Conservation (phyloP, 2,888 invertebrate genomes). For the Psylliodes chrysocephalus region DNA sequence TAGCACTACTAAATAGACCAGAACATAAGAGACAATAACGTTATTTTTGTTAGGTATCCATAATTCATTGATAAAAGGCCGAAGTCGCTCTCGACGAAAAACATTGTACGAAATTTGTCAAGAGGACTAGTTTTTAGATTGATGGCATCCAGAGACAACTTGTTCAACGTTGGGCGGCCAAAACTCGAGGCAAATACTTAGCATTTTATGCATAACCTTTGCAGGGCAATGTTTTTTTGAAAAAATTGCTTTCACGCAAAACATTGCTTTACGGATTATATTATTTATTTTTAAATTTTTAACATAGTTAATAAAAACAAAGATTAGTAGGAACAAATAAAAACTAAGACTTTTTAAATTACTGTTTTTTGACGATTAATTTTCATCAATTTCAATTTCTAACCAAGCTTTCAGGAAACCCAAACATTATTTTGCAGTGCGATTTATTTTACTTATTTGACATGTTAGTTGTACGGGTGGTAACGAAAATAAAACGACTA, state of each 20-base stretch:
- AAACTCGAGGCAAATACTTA: slow-evolving; percentile 7
- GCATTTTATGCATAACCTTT: slow-evolving; percentile 10
- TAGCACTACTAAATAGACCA: slow-evolving; percentile 32
- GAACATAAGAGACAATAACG: slow-evolving; percentile 42
- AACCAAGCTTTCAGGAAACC: too few species aligned
- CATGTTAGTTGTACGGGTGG: too few species aligned
- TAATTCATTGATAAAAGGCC: slow-evolving; percentile 43
- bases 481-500: too few species aligned
- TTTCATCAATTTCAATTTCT: too few species aligned
- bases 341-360: too few species aligned
- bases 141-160: slow-evolving; percentile 35
- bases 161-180: slow-evolving; percentile 23
- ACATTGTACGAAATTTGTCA: slow-evolving; percentile 46
- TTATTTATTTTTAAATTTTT: too few species aligned
- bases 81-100: slow-evolving; percentile 34
- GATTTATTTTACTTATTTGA: too few species aligned
- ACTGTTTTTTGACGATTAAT: too few species aligned
- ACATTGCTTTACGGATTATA: too few species aligned
- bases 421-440: too few species aligned
- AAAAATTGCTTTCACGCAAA: not conserved
- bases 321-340: too few species aligned
- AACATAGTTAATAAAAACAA: too few species aligned
- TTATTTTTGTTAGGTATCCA: slow-evolving; percentile 43
- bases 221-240: not conserved
- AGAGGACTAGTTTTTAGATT: slow-evolving; percentile 44